Evolutionary conservation across 2,797 vertebrate genomes (phyloP), one percentile per base, ranked within the genome.

Genomic region (Microctenopoma lineatum): DNA sequence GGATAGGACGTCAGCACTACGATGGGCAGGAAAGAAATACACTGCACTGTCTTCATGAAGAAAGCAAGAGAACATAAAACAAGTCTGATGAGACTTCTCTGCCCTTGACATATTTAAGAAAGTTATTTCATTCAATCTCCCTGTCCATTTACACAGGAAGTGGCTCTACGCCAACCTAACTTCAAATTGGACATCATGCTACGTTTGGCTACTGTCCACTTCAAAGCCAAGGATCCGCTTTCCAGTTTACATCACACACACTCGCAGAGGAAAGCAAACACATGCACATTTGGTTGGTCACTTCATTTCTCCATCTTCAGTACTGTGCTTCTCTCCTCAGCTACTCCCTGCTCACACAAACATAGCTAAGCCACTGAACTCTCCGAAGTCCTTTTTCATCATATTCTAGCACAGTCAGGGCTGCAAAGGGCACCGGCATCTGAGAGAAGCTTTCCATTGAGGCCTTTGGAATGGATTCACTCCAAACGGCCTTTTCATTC

Each of bases 401-500:
- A 86, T 87, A 78, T 90, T 86, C 79, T 81, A 71, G 65, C 84
- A 67, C 78, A 81, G 86, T 84, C 84, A 69, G 75, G 65, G 82
- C 87, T 83, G 83, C 81, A 87, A 90, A 92, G 88, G 88, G 75
- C 73, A 84, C 64, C 26, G 52, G 81, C 84, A 83, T 92, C 79
- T 80, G 72, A 90, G 89, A 84, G 85, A 84, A 75, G 81, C 75
- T 83, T 92, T 84, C 81, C 74, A 86, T 84, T 83, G 77, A 88
- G 85, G 87, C 77, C 73, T 82, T 75, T 68, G 82, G 75, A 87
- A 88, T 91, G 82, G 85, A 92, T 89, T 87, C 80, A 72, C 81
- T 93, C 90, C 87, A 93, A 92, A 89, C 71, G 57, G 73, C 88
- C 87, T 93, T 93, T 94, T 92, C 89, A 93, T 88, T 91, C 87